Base-by-base conservation (phyloP, 1,140 invertebrate species). In the Patella vulgata region DNA sequence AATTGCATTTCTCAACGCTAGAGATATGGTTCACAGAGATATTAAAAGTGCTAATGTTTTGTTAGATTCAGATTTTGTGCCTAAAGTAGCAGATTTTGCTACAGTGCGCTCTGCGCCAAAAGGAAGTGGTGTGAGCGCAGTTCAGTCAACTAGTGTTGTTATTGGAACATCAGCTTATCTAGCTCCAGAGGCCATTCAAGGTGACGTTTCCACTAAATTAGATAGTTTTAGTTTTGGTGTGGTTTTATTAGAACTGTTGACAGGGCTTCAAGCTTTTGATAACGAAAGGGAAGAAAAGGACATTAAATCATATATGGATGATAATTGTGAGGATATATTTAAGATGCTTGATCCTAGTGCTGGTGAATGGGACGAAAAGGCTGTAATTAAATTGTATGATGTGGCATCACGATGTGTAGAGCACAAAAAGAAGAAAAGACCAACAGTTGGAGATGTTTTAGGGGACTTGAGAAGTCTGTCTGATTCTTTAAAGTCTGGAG, bases 201-300 rank as follows among this genome's bases (percentile, higher is more conserved):
- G 89, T 68, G 89, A 91, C 47, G 85, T 92, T 44, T 90, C 90
- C 27, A 86, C 89, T 19, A 91, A 92, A 85, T 86, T 90, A 66
- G 92, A 93, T 77, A 88, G 90, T 14, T 93, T 89, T 77, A 92
- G 91, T 76, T 93, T 89, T 86, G 92, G 91, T 8, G 89, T 93
- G 44, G 90, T 81, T 6, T 42, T 81, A 19, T 60, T 78, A 9
- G 79, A 81, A 61, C 36, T 78, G 12, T 43, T 81, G 17, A 81
- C 79, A 42, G 72, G 77, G 51, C 70, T 19, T 19, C 62, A 55
- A 51, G 62, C 56, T 1, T 54, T 63, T 36, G 77, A 79, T 43
- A 39, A 51, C 6, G 31, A 31, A 31, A 53, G 77, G 23, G 71
- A 73, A 56, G 74, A 77, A 17, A 43, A 44, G 25, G 77, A 79